phyloP scores from a whole-genome alignment of 2,113 vertebrate genomes.

The Okapia johnstoni region DNA sequence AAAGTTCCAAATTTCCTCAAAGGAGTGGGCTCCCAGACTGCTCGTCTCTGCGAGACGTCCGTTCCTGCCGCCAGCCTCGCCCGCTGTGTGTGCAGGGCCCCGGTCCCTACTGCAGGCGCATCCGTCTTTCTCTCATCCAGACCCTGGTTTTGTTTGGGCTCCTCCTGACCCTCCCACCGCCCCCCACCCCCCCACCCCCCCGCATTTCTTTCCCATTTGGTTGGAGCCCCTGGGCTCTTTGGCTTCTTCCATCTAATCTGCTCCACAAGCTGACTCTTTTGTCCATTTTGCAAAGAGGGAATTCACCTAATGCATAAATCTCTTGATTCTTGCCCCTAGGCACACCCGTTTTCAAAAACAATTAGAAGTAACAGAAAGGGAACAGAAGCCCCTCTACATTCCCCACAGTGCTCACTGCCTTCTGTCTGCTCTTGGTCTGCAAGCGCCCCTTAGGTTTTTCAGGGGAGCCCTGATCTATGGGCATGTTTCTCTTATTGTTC shows the following conservation, averaged over 20 bases:
- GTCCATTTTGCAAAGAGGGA: slow-evolving; percentile 37
- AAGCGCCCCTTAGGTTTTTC: not conserved
- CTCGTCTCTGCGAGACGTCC: accelerated
- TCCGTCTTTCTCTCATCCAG: not conserved
- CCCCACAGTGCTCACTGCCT: not conserved
- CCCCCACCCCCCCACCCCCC: no score
- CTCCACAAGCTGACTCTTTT: slow-evolving; percentile 48
- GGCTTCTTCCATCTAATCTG: not conserved
- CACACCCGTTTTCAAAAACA: not conserved
- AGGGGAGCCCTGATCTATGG: not conserved
- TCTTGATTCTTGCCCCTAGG: not conserved
- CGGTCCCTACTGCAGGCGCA: accelerated
- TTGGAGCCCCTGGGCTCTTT: not conserved
- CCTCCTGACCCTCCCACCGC: not conserved
- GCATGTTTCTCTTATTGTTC: not conserved
- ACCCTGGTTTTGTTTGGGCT: not conserved
- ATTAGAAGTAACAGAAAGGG: not conserved
- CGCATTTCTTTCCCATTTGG: not conserved
- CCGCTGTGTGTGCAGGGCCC: accelerated
- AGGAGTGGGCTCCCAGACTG: not conserved
- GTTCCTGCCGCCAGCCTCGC: accelerated
- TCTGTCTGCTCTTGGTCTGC: slow-evolving; percentile 1
- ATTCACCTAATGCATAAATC: slow-evolving; percentile 9
- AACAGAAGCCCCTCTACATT: not conserved
- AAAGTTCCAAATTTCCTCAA: not conserved